phyloP scores from a whole-genome alignment of 64 coral and sea anemone species.

The Actinia tenebrosa region DNA sequence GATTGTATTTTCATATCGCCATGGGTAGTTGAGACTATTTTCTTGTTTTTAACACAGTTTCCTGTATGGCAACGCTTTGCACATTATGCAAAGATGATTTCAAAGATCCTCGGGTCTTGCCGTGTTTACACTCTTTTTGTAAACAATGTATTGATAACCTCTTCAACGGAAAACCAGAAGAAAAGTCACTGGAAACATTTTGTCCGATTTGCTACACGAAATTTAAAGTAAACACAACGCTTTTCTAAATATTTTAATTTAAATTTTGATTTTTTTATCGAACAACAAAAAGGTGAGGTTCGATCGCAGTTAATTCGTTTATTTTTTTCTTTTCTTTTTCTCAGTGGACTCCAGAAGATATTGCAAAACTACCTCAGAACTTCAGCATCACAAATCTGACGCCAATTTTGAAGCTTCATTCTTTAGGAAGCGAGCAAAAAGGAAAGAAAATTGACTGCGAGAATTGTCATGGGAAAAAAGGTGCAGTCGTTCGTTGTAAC shows the following conservation, averaged over 20 bases:
- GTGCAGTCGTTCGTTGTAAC: neutral
- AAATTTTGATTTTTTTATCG: neutral
- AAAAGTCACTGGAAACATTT: neutral
- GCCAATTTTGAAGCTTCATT: slow-evolving; percentile 10
- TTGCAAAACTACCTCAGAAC: slow-evolving; percentile 6
- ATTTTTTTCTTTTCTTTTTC: neutral
- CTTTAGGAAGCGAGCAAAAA: neutral
- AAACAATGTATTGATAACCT: slow-evolving; percentile 4
- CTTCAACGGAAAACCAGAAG: neutral
- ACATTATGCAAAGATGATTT: neutral
- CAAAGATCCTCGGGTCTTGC: slow-evolving; percentile 14
- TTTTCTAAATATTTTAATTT: neutral
- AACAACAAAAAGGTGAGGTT: neutral
- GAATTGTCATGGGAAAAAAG: slow-evolving; percentile 18
- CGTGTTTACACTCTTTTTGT: slow-evolving; percentile 39
- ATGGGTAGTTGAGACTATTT: no score
- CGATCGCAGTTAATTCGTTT: neutral
- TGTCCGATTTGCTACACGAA: slow-evolving; percentile 2
- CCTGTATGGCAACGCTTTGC: slow-evolving; percentile 14
- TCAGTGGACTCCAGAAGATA: neutral
- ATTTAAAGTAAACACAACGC: neutral
- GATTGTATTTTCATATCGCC: no score
- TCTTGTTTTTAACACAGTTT: neutral
- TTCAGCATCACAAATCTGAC: slow-evolving; percentile 4
- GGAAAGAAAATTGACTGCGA: slow-evolving; percentile 1